These are phyloP conservation scores for Brachionus manjavacas DNA, from an alignment of 1,140 invertebrate genomes.

Conservation along the genomic window DNA sequence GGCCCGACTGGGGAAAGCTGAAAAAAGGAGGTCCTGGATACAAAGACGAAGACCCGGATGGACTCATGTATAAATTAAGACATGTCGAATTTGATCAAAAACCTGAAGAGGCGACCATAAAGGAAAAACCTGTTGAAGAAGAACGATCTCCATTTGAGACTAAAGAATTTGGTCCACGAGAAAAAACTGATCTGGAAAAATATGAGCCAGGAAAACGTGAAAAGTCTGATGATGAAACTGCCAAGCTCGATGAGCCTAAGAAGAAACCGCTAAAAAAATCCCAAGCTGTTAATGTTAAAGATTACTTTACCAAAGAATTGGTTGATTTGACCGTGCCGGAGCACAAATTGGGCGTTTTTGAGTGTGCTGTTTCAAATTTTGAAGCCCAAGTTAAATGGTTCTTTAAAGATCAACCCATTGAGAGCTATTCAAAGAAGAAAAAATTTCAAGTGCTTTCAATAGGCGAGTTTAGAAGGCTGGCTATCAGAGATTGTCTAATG, in stretches of 20 bases:
- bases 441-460: slow-evolving; percentile 30
- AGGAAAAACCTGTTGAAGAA: slow-evolving; percentile 3
- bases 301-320: slow-evolving; percentile 27
- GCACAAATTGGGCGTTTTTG: slow-evolving; percentile 29
- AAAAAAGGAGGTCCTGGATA: slow-evolving; percentile 23
- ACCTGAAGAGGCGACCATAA: background rate
- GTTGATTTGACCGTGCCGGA: slow-evolving; percentile 26
- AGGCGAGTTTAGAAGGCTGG: slow-evolving; percentile 16
- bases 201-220: slow-evolving; percentile 4
- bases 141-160: slow-evolving; percentile 6
- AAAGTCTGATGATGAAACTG: background rate
- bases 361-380: slow-evolving; percentile 30
- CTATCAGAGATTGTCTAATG: slow-evolving; percentile 32
- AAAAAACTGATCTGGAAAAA: slow-evolving; percentile 32
- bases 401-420: slow-evolving; percentile 1
- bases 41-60: background rate
- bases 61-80: slow-evolving; percentile 26
- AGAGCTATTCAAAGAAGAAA: background rate
- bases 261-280: slow-evolving; percentile 24
- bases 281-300: background rate
- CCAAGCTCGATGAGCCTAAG: background rate
- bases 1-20: slow-evolving; percentile 35
- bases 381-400: slow-evolving; percentile 40
- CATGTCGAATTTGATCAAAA: slow-evolving; percentile 31
- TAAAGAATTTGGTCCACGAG: slow-evolving; percentile 22